Evolutionary conservation across 2,113 vertebrate species (phyloP), one percentile per base, ranked within the genome.

Genomic region (Clarias gariepinus): DNA sequence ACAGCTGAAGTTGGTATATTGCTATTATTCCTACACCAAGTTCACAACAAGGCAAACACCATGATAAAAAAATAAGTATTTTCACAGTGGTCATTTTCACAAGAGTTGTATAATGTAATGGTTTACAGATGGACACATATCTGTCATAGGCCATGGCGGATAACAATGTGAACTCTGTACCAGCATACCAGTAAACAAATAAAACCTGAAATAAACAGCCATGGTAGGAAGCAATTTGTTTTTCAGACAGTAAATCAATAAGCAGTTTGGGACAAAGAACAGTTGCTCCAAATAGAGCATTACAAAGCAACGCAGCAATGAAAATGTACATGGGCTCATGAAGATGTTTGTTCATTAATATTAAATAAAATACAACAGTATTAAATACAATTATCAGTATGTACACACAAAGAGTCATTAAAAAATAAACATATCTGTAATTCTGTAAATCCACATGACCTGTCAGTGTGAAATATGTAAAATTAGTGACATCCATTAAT

Each of bases 111-210:
- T 41, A 41, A 41, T 41, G 36, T 41, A 41, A 41, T 41, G 36
- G 36, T 41, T 41, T 41, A 41, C 36, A 84, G 25, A 85, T 85
- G 15, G 83, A 84, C 30, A 84, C 69, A 61, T 84, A 84, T n/a
- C n/a, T n/a, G n/a, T n/a, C n/a, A n/a, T n/a, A n/a, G n/a, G n/a
- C n/a, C n/a, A n/a, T n/a, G n/a, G 55, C 83, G 47, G 55, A 60
- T n/a, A 84, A 47, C 69, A 84, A 57, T 2, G 33, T 47, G 23
- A 84, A 84, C 57, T 84, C 83, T 41, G 83, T 61, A 16, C 55
- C 19, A 58, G 10, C 21, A 47, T 84, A 76, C 18, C 18, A 16
- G 6, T 84, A 60, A 63, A 63, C 36, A 21, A n/a, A 76, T 19
- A 28, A 30, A 16, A 36, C 36, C 83, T 85, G 83, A 11, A 84